A percentile compares a stretch with the other conserved stretches of the same genome.
phyloP scores from a whole-genome alignment of 2,888 invertebrate species.

The Leptodirus hochenwartii region DNA sequence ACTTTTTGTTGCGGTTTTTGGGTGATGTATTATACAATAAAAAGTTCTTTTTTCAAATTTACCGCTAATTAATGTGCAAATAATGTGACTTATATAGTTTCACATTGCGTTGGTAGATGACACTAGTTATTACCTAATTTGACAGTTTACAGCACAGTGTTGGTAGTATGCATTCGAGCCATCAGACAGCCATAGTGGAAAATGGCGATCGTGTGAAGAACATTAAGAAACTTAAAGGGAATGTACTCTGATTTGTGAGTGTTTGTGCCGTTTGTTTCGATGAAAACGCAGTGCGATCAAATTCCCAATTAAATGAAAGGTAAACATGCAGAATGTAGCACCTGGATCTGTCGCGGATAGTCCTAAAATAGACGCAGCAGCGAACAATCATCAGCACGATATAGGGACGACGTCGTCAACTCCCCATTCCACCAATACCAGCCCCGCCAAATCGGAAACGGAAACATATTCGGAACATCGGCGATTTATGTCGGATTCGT shows the following conservation, averaged over 20 bases:
- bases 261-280: conserved; percentile 17
- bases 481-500: conserved; percentile 83
- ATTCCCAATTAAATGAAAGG: conserved; percentile 33
- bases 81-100: too few species aligned
- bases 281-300: conserved; percentile 10
- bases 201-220: conserved; percentile 41
- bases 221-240: conserved; percentile 7
- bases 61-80: too few species aligned
- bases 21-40: too few species aligned
- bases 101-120: too few species aligned
- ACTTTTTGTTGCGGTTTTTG: too few species aligned
- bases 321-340: conserved; percentile 86
- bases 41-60: too few species aligned
- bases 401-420: conserved; percentile 49
- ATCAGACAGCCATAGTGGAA: conserved; percentile 62
- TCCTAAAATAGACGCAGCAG: conserved; percentile 47
- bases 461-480: conserved; percentile 75
- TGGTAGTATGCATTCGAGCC: too few species aligned
- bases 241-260: conserved; percentile 10
- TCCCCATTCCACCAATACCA: conserved; percentile 65
- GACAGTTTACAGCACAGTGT: too few species aligned
- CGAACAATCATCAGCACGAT: conserved; percentile 34
- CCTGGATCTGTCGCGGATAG: conserved; percentile 56
- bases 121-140: too few species aligned
- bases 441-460: conserved; percentile 70